Evolutionary conservation across 2,888 invertebrate species (phyloP), one percentile per base, ranked within the genome.

Genomic region (Arge pagana): DNA sequence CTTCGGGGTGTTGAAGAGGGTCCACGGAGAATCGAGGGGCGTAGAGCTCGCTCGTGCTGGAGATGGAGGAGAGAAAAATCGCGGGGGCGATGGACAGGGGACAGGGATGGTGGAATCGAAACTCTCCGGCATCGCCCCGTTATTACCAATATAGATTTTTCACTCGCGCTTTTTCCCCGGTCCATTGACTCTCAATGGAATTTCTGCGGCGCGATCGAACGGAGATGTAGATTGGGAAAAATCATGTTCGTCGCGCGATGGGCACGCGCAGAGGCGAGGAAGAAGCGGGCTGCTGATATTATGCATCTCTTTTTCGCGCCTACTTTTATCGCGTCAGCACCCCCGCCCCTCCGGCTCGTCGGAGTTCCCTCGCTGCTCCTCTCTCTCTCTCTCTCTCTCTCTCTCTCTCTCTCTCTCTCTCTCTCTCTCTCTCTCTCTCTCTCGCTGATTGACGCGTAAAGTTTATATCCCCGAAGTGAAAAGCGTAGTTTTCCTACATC

Each of bases 371-470:
- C 4, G 3, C 36, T 16, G 18, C 19, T 10, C 18, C 10, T 18
- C 15, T 18, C 15, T 7, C 26, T 28, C 19, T 15, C 15, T 31
- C 41, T 49, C 36, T 43, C 48, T 21, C 15, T 40, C 26, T 6
- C 37, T 10, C 28, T 15, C n/a, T 26, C 30, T 55, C 52, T 36
- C 41, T 53, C 52, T 37, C 48, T 40, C 54, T 53, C 53, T 52
- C 49, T 54, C 54, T 69, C 63, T 68, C 70, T 71, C 72, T 71
- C 62, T 64, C 66, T 18, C 21, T 33, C 45, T 21, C 15, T 19
- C 21, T 35, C 45, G 31, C 45, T 45, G 16, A 45, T 45, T 45
- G 35, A 33, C 33, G 33, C 35, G n/a, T 16, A 35, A 33, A 45
- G 30, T 45, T 45, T n/a, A n/a, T n/a, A 35, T 45, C 28, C 45